Evolutionary conservation across 2,797 vertebrate genomes (phyloP).

Genomic region (Schizopygopsis malacanthus): DNA sequence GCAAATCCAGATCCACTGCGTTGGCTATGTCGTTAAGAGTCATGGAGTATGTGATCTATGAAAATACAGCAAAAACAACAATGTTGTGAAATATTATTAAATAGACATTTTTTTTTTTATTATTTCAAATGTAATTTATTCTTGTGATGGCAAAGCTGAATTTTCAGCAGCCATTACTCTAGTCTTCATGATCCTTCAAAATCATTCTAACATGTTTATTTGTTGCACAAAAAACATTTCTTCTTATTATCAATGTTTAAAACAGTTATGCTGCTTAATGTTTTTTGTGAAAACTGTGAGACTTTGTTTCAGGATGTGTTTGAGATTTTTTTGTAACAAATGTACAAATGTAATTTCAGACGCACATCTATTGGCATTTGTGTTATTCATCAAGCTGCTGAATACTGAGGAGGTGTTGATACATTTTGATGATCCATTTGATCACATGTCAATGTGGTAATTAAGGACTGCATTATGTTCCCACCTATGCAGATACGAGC

Average conservation of each 20-base stretch:
- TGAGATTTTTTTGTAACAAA: not conserved
- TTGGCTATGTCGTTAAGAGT: not conserved
- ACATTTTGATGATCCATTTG: not conserved
- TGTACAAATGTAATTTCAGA: not conserved
- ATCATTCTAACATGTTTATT: not conserved
- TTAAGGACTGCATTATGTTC: conserved; percentile 11
- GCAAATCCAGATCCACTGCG: conserved; percentile 2
- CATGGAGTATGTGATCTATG: conserved; percentile 3
- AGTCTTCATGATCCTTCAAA: not conserved
- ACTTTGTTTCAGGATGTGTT: not conserved
- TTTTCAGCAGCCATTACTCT: not conserved
- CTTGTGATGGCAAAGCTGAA: not conserved
- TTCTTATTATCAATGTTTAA: not conserved
- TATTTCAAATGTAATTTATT: not conserved
- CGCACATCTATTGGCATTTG: not conserved
- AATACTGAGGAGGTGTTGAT: not conserved
- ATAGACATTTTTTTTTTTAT: not conserved
- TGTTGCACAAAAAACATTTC: not conserved
- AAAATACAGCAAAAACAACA: not conserved
- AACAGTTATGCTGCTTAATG: not conserved
- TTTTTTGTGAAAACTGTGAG: not conserved
- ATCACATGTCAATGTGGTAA: not conserved
- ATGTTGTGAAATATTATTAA: not conserved
- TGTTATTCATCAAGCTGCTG: not conserved
- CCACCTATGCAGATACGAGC: conserved; percentile 92